Evolutionary conservation across 2,113 vertebrate species (phyloP).

Genomic region (Arenaria interpres): DNA sequence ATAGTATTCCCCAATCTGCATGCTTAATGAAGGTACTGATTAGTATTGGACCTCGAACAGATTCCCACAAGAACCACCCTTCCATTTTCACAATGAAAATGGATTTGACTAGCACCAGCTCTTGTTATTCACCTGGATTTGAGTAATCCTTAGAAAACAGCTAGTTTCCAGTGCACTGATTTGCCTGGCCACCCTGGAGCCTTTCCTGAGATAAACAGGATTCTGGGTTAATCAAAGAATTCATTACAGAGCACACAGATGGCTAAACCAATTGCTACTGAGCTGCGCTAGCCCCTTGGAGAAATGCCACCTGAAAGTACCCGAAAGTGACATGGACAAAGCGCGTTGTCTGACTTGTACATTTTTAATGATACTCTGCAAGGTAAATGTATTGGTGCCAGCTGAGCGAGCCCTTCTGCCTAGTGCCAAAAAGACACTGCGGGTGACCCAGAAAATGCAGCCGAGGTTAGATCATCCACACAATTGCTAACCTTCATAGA

Average conservation of each 20-base stretch:
- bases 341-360: background rate
- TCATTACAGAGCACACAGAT: background rate
- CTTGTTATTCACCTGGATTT: background rate
- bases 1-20: background rate
- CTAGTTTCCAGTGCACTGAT: background rate
- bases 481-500: background rate
- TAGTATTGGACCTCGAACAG: background rate
- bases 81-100: background rate
- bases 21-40: background rate
- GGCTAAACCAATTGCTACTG: background rate
- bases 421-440: background rate
- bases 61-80: background rate
- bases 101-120: background rate
- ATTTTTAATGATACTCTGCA: slow-evolving; percentile 27
- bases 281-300: background rate
- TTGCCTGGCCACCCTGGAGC: background rate
- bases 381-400: background rate
- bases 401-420: background rate
- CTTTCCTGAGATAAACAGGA: background rate
- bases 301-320: background rate
- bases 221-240: background rate
- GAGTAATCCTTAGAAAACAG: background rate
- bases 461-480: background rate
- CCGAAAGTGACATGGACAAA: background rate
- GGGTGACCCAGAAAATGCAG: background rate